phyloP scores from a whole-genome alignment of 2,797 vertebrate species.

The Alfaro cultratus region DNA sequence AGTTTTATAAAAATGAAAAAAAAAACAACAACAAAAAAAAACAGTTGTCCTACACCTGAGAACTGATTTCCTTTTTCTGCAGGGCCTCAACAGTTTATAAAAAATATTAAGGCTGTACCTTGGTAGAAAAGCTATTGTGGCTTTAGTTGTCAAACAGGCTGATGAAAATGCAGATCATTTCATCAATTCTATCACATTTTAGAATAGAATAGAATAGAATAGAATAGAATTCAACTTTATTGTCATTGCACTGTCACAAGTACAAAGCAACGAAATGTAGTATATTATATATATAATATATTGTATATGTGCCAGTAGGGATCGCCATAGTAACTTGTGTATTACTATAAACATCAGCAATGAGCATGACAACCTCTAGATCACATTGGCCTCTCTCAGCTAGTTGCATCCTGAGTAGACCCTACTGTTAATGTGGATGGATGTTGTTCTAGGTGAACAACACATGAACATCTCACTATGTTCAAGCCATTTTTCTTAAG shows the following conservation, averaged over 20 bases:
- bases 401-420: not conserved
- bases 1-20: not conserved
- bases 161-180: too few species aligned
- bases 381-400: not conserved
- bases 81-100: not conserved
- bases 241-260: too few species aligned
- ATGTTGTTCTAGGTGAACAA: not conserved
- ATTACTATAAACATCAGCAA: not conserved
- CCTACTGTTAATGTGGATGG: not conserved
- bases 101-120: not conserved
- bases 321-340: not conserved
- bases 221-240: too few species aligned
- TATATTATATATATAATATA: too few species aligned
- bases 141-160: not conserved
- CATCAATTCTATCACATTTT: not conserved
- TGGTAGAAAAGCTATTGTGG: not conserved
- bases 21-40: too few species aligned
- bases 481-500: too few species aligned
- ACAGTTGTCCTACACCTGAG: not conserved
- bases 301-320: not conserved
- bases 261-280: too few species aligned
- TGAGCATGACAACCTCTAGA: not conserved
- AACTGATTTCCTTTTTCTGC: not conserved
- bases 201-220: too few species aligned
- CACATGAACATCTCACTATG: too few species aligned